phyloP scores from a whole-genome alignment of 1,140 invertebrate genomes.

The Sarcophaga bullata region DNA sequence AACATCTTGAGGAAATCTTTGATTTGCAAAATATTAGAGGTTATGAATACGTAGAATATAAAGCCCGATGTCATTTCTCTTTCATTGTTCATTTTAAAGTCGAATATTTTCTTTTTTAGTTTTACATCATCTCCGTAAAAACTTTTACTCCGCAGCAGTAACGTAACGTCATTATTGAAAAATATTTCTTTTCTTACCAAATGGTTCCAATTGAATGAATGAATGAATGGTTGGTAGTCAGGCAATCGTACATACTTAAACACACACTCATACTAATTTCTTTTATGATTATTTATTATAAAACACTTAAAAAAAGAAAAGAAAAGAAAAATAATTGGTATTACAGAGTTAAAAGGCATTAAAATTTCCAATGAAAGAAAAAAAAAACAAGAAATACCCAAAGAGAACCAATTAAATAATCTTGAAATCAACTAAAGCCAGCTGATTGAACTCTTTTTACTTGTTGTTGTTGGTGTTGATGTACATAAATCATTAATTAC shows the following conservation, averaged over 20 bases:
- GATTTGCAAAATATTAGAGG: no score
- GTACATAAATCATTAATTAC: constrained; percentile 15
- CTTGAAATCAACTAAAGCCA: background rate
- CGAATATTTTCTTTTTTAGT: constrained; percentile 4
- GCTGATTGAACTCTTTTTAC: background rate
- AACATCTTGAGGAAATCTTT: no score
- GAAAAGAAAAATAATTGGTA: background rate
- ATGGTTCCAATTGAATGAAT: no score
- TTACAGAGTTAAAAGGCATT: background rate
- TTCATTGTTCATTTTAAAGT: background rate
- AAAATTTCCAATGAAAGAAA: background rate
- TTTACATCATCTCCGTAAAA: background rate
- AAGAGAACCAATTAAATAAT: background rate
- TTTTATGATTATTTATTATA: background rate
- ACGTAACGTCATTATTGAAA: background rate
- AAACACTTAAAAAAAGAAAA: background rate
- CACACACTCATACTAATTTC: background rate
- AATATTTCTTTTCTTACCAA: no score
- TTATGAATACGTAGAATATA: no score
- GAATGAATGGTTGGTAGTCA: background rate
- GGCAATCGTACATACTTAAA: background rate
- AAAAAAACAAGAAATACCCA: background rate
- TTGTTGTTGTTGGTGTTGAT: background rate
- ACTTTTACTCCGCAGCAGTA: background rate
- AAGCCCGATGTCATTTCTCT: no score